Evolutionary conservation across 2,797 vertebrate species (phyloP), one percentile per base, ranked within the genome.

Genomic region (Myripristis murdjan): DNA sequence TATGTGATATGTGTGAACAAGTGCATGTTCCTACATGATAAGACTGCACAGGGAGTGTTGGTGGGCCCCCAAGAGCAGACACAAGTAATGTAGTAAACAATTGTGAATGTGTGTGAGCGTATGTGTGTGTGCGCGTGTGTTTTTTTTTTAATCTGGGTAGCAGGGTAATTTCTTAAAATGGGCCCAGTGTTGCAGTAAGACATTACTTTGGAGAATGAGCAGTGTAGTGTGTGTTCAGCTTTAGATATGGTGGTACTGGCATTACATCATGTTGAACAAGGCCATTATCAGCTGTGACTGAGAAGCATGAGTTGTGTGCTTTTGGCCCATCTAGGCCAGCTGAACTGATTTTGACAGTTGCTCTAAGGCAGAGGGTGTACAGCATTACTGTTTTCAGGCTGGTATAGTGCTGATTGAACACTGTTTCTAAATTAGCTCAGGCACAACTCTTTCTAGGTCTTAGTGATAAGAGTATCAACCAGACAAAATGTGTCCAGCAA

Each of bases 21-120:
- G n/a, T 46, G 37, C 16, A 31, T 31, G 55, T 9, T 41, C 14
- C 14, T 28, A 2, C 37, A 49, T 54, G 71, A 75, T 74, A 70
- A 68, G 54, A 56, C 5, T 22, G 33, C 14, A n/a, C 23, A 16
- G 0, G 71, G 43, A 0, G 58, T 57, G 47, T 52, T 35, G 10
- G 2, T 11, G 0, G 14, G 18, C 0, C 26, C 11, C 1, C 23
- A 33, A 44, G 2, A 0, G 1, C 6, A 54, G 4, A 52, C 41
- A 48, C 2, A 15, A 37, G 8, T 68, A 1, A 43, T 35, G 46
- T 41, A 41, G 5, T 39, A 15, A 39, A 41, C 39, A 35, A 35
- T 35, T 35, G 33, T 35, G 5, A 5, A 6, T 6, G 5, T 31
- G 28, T 31, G 1, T 31, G n/a, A n/a, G n/a, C n/a, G n/a, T n/a